Conservation (phyloP, 1,140 invertebrate genomes). For the Oryctes rhinoceros region DNA sequence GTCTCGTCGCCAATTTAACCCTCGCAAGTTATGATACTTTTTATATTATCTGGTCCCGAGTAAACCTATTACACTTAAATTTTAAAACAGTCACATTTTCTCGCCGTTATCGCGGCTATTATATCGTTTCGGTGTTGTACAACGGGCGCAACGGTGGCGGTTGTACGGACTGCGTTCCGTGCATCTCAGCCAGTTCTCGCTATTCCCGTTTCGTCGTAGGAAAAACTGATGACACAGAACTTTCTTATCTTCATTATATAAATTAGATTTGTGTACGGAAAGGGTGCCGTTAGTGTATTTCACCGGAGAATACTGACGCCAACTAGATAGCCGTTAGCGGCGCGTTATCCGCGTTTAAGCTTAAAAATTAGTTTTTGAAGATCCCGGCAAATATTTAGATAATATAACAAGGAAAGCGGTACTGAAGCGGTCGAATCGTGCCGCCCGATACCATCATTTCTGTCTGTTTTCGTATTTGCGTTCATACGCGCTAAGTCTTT, state of each 20-base stretch:
- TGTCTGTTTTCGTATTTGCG: slow-evolving; percentile 13
- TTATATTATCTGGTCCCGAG: slow-evolving; percentile 55
- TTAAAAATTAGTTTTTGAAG: slow-evolving; percentile 36
- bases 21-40: slow-evolving; percentile 55
- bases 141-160: not conserved
- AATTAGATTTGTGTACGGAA: slow-evolving; percentile 48
- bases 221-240: slow-evolving; percentile 57
- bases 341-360: slow-evolving; percentile 23
- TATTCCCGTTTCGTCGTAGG: slow-evolving; percentile 46
- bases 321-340: slow-evolving; percentile 23
- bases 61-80: slow-evolving; percentile 60
- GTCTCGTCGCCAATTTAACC: slow-evolving; percentile 50
- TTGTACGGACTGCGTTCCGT: slow-evolving; percentile 51
- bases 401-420: slow-evolving; percentile 12
- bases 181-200: slow-evolving; percentile 36
- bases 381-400: slow-evolving; percentile 26
- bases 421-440: not conserved
- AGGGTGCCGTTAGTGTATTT: slow-evolving; percentile 23
- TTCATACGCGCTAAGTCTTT: not conserved
- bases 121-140: slow-evolving; percentile 50
- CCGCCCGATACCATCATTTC: not conserved
- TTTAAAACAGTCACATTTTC: slow-evolving; percentile 61
- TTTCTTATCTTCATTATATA: slow-evolving; percentile 57
- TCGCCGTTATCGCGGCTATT: slow-evolving; percentile 55
- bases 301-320: not conserved